Base-by-base conservation (phyloP, 2,888 invertebrate species). In the Pandemis heparana region DNA sequence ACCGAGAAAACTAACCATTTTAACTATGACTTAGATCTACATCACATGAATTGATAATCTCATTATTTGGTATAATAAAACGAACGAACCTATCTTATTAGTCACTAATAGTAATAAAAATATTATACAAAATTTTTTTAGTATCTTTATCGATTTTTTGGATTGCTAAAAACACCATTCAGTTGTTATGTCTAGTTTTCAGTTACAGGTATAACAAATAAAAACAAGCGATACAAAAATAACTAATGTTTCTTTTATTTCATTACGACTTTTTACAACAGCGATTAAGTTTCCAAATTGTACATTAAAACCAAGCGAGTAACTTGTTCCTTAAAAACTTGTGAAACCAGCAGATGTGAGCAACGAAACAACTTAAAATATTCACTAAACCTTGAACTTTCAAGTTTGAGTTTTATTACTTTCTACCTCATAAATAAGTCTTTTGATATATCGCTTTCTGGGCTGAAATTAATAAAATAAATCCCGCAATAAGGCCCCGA, bases 391-490 rank as follows among this genome's bases (percentile, higher is more conserved):
- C 23, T 23, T 53, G 18, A 53, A 53, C 23, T 56, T 56, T 23
- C 56, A 56, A 56, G 18, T 56, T 23, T 8, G 56, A 56, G 5
- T 67, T 32, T 62, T 71, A 59, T 59, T 59, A 48, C 53, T 64
- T 61, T 60, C 51, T 16, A 56, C 38, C 48, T 39, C n/a, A 53
- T 74, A 53, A 41, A 74, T 39, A 65, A 65, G 53, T 60, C 51
- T 74, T 64, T 43, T 51, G 60, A 74, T 61, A 70, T 69, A 65
- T 61, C 38, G 18, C 51, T 32, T 38, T 43, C 18, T 39, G 48
- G 9, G 7, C 62, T 18, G 5, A 74, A 65, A 74, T 64, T 68
- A 63, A 68, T 67, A 56, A 72, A 74, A 70, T 65, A 74, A 65
- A 60, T 63, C 46, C n/a, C 41, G 67, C 72, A 59, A 68, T 68